Base-by-base conservation (phyloP, 1,140 invertebrate genomes). In the Drosophila sechellia region DNA sequence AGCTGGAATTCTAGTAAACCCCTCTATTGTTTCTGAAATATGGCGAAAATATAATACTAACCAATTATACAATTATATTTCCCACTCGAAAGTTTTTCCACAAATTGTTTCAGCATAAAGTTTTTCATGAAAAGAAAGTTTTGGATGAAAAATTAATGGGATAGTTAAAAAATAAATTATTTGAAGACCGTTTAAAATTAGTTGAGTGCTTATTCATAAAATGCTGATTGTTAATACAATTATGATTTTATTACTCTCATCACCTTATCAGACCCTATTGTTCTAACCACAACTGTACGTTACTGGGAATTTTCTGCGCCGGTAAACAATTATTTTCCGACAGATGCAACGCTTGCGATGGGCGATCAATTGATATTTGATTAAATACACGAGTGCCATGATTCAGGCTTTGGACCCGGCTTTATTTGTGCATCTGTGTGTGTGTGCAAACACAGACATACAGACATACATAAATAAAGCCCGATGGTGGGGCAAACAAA, bases 311-410 rank as follows among this genome's bases (percentile, higher is more conserved):
- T 34, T 42, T 4, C 42, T 50, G 25, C 37, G 35, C 48, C 35
- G 31, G 15, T 39, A 22, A 73, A 69, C 56, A 77, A 74, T 73
- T 70, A 77, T 74, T 80, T 71, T 35, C 22, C 43, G 3, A 11
- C 27, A 11, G 15, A 45, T 43, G 20, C 20, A 52, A 49, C 40
- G 58, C 45, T 40, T 57, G 15, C 58, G 27, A 42, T 79, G 70
- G 37, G 55, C 49, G 50, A 74, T 74, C 58, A 81, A 77, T 85
- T 85, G 81, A 78, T 81, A 85, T 81, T 81, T 86, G 73, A 85
- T 85, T 77, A 86, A 69, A 65, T 40, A 70, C 69, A 17, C 59
- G 52, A 65, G 59, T 57, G 72, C 59, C 3, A 71, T 71, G 68
- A 71, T 71, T 71, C 64, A 57, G 68, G 68, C 52, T 71, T 70